Base-by-base conservation (phyloP, 1,140 invertebrate species). In the Meloidogyne chitwoodi region DNA sequence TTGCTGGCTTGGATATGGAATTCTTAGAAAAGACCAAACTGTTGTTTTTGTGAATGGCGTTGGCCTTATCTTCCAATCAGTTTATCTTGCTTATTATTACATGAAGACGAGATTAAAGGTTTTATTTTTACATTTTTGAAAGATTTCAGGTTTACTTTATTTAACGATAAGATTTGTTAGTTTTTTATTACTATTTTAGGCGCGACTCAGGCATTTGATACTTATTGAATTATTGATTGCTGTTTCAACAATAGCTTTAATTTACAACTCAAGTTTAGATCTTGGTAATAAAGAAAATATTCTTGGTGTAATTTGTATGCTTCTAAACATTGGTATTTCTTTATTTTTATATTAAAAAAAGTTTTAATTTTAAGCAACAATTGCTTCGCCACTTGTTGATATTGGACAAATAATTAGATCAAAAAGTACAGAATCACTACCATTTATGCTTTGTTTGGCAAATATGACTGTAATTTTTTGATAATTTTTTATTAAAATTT, bases 61-160 rank as follows among this genome's bases (percentile, higher is more conserved):
- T 72, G 84, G 84, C 10, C 66, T 86, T 22, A 41, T 77, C 24
- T 69, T 87, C 19, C 83, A 86, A 67, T 65, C 72, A 4, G 63
- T 81, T 41, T 86, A 86, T 79, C 61, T 86, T 10, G 26, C 56
- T 12, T 86, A 87, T 70, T 86, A 87, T 61, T 87, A 86, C 68
- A 29, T 38, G 14, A 81, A 81, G 65, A 87, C 85, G 16, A 76
- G 83, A 64, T 56, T 79, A 64, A 82, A 74, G 69, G 83, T 87
- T 61, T n/a, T 67, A 68, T 68, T 75, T 34, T 22, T 63, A 19
- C 64, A 19, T 67, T 24, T n/a, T 64, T n/a, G 31, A 24, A n/a
- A 12, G 11, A 11, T 6, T 29, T 41, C 4, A 0, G 3, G 4
- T 4, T 38, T 38, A 8, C 34, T 38, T 38, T 8, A 38, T 38